Base-by-base conservation (phyloP, 2,113 vertebrate genomes). In the Garra rufa region DNA sequence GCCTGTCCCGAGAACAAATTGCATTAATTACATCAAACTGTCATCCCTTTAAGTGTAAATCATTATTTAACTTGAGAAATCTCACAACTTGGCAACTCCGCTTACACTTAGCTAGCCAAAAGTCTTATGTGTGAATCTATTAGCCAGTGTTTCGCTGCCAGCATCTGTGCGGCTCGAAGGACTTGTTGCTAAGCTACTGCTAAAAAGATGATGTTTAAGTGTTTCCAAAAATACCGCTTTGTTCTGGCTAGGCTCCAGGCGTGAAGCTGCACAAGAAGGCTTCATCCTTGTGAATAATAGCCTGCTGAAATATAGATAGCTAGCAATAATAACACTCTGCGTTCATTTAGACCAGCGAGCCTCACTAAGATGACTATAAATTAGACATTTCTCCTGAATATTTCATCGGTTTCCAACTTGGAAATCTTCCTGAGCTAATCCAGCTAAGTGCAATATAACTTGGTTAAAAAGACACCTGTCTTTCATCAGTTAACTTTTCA, bases 171-270 rank as follows among this genome's bases (percentile, higher is more conserved):
- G 52, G 50, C 41, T 26, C n/a, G 10, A 21, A 52, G 80, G 85
- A 90, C 88, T 82, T 90, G 88, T 90, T 87, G 90, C 88, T 89
- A 90, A 88, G 87, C 81, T 91, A 89, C 88, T 83, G 84, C 55
- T 83, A 85, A 84, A 85, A 81, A 75, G 43, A 84, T 46, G 24
- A 52, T 67, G 34, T 46, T 88, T 83, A 86, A 89, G 86, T 86
- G 88, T 83, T 88, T 87, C 86, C 86, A 85, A 78, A 89, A 89
- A 88, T 87, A 88, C 79, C 78, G 6, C 71, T 82, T 76, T 70
- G 21, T 52, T 76, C 73, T 50, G 44, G 24, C 79, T 83, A 30
- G 79, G 77, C 65, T 82, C 67, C 28, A 76, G 78, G 73, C 63
- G 44, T 82, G 30, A 41, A 82, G 79, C 76, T 57, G 59, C 76